Evolutionary conservation across 1,140 invertebrate genomes (phyloP).

Genomic region (Zaprionus vittiger): DNA sequence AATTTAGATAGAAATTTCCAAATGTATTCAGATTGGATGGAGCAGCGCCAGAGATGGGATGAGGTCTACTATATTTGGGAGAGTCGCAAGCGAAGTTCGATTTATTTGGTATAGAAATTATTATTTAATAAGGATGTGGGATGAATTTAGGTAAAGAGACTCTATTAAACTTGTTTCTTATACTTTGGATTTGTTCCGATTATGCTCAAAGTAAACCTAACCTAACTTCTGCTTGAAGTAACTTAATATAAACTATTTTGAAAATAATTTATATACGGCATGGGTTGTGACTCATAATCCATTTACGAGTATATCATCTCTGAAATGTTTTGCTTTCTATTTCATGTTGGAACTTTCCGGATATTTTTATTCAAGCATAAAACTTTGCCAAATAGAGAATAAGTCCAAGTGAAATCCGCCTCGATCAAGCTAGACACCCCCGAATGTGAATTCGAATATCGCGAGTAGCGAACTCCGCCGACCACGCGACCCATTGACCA

Average conservation of each 20-base stretch:
- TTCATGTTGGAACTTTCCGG: neutral
- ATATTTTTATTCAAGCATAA: neutral
- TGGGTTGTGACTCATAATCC: neutral
- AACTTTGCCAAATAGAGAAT: neutral
- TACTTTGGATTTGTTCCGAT: too few relatives aligned
- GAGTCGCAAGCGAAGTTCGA: neutral
- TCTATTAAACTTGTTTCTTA: too few relatives aligned
- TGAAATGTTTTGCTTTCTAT: neutral
- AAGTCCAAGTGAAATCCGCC: neutral
- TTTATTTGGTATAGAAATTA: too few relatives aligned
- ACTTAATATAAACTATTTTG: too few relatives aligned
- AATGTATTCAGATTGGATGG: neutral
- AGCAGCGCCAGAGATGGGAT: neutral
- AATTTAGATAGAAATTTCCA: neutral
- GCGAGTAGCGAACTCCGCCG: slow-evolving; percentile 15
- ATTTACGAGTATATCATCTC: neutral
- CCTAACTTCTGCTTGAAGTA: too few relatives aligned
- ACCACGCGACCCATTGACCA: slow-evolving; percentile 73
- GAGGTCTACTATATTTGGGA: too few relatives aligned
- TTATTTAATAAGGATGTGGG: too few relatives aligned
- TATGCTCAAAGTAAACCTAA: too few relatives aligned
- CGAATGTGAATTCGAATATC: slow-evolving; percentile 1
- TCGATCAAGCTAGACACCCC: slow-evolving; percentile 6
- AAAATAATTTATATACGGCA: too few relatives aligned
- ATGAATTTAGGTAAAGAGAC: too few relatives aligned